Percentiles rank a stretch among this genome's conserved stretches.
Evolutionary conservation across 2,888 invertebrate genomes (phyloP).

Genomic region (Poecilobothrus nobilitatus): DNA sequence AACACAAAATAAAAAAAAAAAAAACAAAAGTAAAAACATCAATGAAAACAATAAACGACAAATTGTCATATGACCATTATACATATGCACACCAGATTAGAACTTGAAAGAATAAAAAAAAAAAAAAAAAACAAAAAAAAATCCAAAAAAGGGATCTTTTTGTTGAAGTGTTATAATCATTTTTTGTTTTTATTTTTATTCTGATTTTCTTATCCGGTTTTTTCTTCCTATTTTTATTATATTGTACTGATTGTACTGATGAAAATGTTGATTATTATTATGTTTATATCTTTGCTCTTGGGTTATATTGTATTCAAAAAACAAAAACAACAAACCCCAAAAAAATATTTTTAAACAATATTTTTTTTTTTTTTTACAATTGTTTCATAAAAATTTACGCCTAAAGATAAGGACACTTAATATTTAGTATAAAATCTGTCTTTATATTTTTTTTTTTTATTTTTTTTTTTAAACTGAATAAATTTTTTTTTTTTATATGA

Average conservation of each 20-base stretch:
- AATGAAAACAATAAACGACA: background rate
- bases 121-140: no score
- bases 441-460: no score
- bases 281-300: background rate
- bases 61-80: background rate
- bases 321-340: no score
- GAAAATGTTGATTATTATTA: slow-evolving; percentile 1
- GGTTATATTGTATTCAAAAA: background rate
- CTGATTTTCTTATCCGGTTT: no score
- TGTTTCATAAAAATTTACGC: background rate
- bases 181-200: no score
- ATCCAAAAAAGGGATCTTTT: background rate
- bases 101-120: no score
- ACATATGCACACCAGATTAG: no score
- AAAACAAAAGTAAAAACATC: background rate
- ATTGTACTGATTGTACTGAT: background rate
- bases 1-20: background rate
- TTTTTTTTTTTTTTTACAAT: background rate
- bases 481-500: no score
- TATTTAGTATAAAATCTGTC: no score
- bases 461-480: no score
- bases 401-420: background rate
- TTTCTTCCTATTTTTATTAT: background rate
- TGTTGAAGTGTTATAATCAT: background rate
- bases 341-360: no score